A percentile compares a stretch with the other conserved stretches of the same genome.
phyloP scores from a whole-genome alignment of 2,797 vertebrate genomes.

The Urocyon cinereoargenteus region DNA sequence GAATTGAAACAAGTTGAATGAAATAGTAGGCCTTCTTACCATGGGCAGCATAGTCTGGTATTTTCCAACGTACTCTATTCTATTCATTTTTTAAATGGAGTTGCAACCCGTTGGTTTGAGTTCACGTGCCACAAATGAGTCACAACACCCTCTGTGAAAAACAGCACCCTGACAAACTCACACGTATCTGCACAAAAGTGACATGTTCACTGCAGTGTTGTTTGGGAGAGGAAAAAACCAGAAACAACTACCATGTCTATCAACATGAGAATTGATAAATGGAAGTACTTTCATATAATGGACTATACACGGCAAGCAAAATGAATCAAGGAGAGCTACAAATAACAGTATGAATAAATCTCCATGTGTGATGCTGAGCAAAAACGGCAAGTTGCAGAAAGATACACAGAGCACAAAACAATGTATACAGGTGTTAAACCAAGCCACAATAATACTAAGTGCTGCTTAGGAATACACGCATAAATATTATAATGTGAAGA shows the following conservation, averaged over 20 bases:
- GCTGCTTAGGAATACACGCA: not conserved
- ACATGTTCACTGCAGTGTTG: not conserved
- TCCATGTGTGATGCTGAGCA: not conserved
- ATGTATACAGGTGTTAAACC: not conserved
- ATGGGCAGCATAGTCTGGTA: not conserved
- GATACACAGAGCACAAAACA: not conserved
- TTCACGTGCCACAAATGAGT: not conserved
- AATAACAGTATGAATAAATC: conserved; percentile 49
- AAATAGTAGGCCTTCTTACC: not conserved
- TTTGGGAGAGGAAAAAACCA: not conserved
- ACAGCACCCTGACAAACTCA: not conserved
- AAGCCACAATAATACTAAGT: not conserved
- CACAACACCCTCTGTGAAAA: not conserved
- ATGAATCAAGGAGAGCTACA: conserved; percentile 26
- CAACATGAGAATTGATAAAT: conserved; percentile 22
- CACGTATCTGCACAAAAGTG: not conserved
- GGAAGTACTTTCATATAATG: conserved; percentile 33
- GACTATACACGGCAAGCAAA: conserved; percentile 16
- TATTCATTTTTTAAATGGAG: not conserved
- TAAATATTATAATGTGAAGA: not conserved
- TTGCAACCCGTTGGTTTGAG: not conserved
- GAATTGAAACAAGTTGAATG: not conserved
- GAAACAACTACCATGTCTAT: not conserved
- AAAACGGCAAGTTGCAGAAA: conserved; percentile 39
- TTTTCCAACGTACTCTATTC: not conserved